phyloP scores from a whole-genome alignment of 2,797 vertebrate genomes.

The Pantherophis alleghaniensis region DNA sequence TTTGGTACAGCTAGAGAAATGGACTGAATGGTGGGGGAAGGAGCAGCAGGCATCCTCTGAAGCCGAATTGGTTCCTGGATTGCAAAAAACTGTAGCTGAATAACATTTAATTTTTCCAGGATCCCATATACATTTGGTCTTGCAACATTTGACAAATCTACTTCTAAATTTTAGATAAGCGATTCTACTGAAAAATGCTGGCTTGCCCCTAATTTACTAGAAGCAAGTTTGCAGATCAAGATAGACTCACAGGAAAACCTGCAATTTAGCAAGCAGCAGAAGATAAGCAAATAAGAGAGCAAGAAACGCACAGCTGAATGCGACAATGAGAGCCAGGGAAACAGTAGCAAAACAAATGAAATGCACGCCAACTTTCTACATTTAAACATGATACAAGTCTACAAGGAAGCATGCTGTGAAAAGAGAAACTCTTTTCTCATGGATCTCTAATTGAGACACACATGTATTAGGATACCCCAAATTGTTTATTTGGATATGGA shows the following conservation, averaged over 20 bases:
- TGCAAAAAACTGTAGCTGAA: slow-evolving; percentile 65
- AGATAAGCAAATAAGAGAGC: slow-evolving; percentile 29
- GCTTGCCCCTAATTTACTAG: slow-evolving; percentile 33
- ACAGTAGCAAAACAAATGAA: slow-evolving; percentile 41
- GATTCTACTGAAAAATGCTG: neutral
- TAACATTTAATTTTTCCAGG: slow-evolving; percentile 50
- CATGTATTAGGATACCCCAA: slow-evolving; percentile 16
- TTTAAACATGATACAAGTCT: slow-evolving; percentile 36
- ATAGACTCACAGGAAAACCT: slow-evolving; percentile 67
- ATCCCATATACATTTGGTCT: slow-evolving; percentile 48
- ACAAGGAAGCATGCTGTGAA: slow-evolving; percentile 34
- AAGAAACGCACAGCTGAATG: slow-evolving; percentile 44
- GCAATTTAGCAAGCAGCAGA: slow-evolving; percentile 45
- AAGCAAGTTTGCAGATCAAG: slow-evolving; percentile 30
- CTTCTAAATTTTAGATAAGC: slow-evolving; percentile 3
- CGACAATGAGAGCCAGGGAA: slow-evolving; percentile 18
- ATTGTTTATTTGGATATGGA: neutral
- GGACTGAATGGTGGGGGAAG: slow-evolving; percentile 72
- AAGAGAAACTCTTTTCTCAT: neutral
- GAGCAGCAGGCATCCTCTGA: slow-evolving; percentile 70
- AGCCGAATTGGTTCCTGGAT: slow-evolving; percentile 74
- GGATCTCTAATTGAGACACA: neutral
- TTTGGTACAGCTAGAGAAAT: slow-evolving; percentile 77
- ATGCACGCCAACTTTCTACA: slow-evolving; percentile 32
- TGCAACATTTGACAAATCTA: slow-evolving; percentile 37